Percentiles rank a stretch among this genome's conserved stretches.
Conservation (phyloP, 2,888 invertebrate species). For the Eucera pruinosa region DNA sequence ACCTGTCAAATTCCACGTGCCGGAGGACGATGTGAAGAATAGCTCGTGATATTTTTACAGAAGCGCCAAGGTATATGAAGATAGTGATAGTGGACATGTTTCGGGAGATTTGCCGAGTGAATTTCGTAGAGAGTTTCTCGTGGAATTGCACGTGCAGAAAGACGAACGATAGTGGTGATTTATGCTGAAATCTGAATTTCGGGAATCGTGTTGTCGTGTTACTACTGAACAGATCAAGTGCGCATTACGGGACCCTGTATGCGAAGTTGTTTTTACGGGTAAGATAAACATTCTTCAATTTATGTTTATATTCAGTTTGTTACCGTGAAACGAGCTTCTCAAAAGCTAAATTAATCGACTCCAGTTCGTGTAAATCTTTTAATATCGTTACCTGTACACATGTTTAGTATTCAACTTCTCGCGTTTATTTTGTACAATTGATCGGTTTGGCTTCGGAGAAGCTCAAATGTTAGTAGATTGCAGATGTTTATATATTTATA, state of each 20-base stretch:
- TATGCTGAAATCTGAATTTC: conserved; percentile 1
- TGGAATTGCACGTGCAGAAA: not conserved
- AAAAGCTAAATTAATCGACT: no score
- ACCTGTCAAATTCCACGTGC: conserved; percentile 31
- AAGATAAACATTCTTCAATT: not conserved
- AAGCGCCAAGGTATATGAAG: not conserved
- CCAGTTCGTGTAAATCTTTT: no score
- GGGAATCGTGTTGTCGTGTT: conserved; percentile 1
- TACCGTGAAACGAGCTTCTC: no score
- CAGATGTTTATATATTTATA: no score
- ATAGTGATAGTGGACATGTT: conserved; percentile 14
- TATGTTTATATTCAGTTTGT: no score
- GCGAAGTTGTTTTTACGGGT: not conserved
- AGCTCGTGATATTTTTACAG: conserved; percentile 11
- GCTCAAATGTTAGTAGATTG: no score
- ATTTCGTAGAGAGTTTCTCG: not conserved
- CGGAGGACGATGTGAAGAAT: not conserved
- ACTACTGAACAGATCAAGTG: not conserved
- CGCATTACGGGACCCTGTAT: not conserved
- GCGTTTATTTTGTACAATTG: no score
- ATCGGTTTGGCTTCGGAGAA: no score
- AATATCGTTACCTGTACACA: no score
- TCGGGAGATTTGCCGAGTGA: not conserved
- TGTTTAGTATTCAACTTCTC: no score
- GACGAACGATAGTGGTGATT: not conserved